Percentiles rank a stretch among this genome's conserved stretches.
phyloP scores from a whole-genome alignment of 2,113 vertebrate species.

The Silurus meridionalis region DNA sequence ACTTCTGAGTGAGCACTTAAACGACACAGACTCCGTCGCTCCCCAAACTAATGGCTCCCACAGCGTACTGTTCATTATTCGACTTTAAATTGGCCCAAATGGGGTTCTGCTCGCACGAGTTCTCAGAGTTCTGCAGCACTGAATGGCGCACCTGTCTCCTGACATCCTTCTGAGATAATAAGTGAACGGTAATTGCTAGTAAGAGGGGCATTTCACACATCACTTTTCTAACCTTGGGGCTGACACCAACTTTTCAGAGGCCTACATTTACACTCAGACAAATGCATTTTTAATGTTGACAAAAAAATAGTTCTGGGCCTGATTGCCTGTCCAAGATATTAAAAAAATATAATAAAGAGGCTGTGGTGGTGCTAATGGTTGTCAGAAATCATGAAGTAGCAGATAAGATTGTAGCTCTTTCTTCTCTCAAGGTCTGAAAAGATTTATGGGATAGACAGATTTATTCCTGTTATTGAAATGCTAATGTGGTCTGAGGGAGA shows the following conservation, averaged over 20 bases:
- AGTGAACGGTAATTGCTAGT: constrained; percentile 73
- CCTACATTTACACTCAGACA: constrained; percentile 66
- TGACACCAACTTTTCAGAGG: constrained; percentile 74
- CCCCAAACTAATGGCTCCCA: constrained; percentile 71
- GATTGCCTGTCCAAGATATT: constrained; percentile 59
- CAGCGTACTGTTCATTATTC: constrained; percentile 73
- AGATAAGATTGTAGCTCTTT: constrained; percentile 64
- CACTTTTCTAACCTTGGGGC: constrained; percentile 72
- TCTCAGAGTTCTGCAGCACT: constrained; percentile 65
- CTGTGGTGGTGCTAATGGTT: constrained; percentile 67
- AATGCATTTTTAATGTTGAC: constrained; percentile 74
- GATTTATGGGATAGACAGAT: constrained; percentile 60
- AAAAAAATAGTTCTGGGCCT: constrained; percentile 68
- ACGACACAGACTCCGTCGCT: constrained; percentile 64
- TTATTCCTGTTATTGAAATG: constrained; percentile 61
- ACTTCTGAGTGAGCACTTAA: constrained; percentile 55
- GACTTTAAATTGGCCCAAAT: constrained; percentile 72
- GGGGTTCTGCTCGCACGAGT: constrained; percentile 51
- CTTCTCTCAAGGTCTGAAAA: constrained; percentile 62
- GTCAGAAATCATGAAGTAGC: constrained; percentile 64
- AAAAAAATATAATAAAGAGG: constrained; percentile 46
- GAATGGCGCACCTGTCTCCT: constrained; percentile 76
- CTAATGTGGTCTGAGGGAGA: constrained; percentile 54
- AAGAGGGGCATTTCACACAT: constrained; percentile 70
- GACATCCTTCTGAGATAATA: constrained; percentile 73